Evolutionary conservation across 2,888 invertebrate genomes (phyloP).

Genomic region (Stenotaenia linearis): DNA sequence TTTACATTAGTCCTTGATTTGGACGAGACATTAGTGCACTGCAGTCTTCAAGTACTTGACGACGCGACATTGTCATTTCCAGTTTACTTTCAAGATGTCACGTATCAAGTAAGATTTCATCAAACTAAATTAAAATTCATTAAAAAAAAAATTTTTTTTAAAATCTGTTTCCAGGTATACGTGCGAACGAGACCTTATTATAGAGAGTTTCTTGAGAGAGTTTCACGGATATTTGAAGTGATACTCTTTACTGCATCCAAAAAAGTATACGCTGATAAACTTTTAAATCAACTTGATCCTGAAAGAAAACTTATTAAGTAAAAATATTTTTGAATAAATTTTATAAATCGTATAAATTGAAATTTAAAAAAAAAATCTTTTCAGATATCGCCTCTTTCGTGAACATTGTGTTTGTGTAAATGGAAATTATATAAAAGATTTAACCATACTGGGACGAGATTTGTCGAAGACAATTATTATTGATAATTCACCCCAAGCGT

Average conservation of each 20-base stretch:
- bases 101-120: conserved; percentile 57
- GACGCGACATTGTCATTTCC: conserved; percentile 93
- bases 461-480: conserved; percentile 79
- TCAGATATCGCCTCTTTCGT: conserved; percentile 72
- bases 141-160: conserved; percentile 5
- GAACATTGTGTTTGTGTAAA: conserved; percentile 93
- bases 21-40: conserved; percentile 93
- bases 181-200: conserved; percentile 88
- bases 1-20: conserved; percentile 70
- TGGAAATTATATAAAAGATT: conserved; percentile 93
- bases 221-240: conserved; percentile 82
- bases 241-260: conserved; percentile 94
- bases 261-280: conserved; percentile 87
- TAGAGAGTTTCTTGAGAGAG: conserved; percentile 82
- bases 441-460: conserved; percentile 86
- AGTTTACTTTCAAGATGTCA: conserved; percentile 81
- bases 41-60: conserved; percentile 81
- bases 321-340: no score
- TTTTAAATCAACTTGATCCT: conserved; percentile 86
- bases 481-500: conserved; percentile 87
- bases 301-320: conserved; percentile 79
- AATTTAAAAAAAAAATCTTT: no score
- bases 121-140: neutral
- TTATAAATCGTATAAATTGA: no score
- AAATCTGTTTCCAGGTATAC: conserved; percentile 52